Evolutionary conservation across 2,888 invertebrate genomes (phyloP).

Genomic region (Ochlodes sylvanus): DNA sequence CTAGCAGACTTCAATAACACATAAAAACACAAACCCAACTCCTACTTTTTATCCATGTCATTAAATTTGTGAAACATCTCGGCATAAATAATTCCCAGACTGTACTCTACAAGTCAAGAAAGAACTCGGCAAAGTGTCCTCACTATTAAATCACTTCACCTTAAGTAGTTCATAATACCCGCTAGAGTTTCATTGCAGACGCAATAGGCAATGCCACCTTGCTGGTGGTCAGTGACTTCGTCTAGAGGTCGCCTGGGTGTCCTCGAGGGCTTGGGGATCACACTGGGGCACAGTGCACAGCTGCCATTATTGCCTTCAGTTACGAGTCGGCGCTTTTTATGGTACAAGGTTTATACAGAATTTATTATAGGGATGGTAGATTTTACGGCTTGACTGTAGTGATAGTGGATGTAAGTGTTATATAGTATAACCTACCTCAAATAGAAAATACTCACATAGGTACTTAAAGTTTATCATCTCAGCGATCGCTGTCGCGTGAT

Average conservation of each 20-base stretch:
- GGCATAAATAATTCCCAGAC: too few relatives aligned
- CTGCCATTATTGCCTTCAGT: neutral
- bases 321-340: neutral
- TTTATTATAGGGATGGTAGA: neutral
- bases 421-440: too few relatives aligned
- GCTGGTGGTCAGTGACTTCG: conserved; percentile 36
- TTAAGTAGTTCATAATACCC: conserved; percentile 15
- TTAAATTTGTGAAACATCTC: too few relatives aligned
- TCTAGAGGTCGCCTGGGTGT: conserved; percentile 40
- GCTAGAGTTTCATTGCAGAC: conserved; percentile 11
- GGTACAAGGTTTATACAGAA: neutral
- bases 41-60: too few relatives aligned
- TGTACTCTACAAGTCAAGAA: neutral
- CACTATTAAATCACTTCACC: conserved; percentile 11
- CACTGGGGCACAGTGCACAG: neutral
- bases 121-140: neutral
- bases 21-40: too few relatives aligned
- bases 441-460: too few relatives aligned
- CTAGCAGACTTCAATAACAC: too few relatives aligned
- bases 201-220: conserved; percentile 24
- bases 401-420: neutral
- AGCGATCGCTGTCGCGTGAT: too few relatives aligned
- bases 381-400: neutral
- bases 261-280: conserved; percentile 10
- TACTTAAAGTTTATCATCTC: too few relatives aligned